Conservation (phyloP, 2,113 vertebrate species). For the Tyrannus savana region DNA sequence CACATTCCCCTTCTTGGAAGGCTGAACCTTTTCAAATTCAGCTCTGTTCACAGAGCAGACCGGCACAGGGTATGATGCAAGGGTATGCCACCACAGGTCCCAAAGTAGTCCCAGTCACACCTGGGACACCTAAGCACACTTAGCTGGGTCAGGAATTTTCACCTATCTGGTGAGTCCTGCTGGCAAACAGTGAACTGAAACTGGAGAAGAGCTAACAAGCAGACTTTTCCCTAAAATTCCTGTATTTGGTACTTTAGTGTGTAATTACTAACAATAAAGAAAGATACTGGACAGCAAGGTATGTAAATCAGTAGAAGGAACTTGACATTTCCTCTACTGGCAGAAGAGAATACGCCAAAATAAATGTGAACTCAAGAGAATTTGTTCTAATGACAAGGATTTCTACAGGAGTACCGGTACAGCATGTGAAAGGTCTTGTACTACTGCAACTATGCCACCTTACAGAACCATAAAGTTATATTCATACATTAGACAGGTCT, state of each 20-base stretch:
- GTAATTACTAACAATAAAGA: not conserved
- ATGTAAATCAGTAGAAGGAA: not conserved
- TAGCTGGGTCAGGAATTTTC: not conserved
- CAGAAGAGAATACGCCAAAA: not conserved
- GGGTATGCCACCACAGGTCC: not conserved
- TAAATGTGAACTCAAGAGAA: not conserved
- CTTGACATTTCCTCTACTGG: not conserved
- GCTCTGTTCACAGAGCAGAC: not conserved
- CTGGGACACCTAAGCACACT: not conserved
- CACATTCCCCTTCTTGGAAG: not conserved
- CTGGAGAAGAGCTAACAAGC: not conserved
- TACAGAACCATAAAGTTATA: not conserved
- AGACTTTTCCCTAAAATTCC: not conserved
- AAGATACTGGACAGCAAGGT: not conserved
- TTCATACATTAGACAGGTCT: not conserved
- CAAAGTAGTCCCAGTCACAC: not conserved
- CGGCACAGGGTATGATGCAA: not conserved
- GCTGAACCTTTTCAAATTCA: not conserved
- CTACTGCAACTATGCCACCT: not conserved
- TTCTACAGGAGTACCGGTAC: not conserved
- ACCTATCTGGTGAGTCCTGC: accelerated
- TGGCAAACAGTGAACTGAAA: not conserved
- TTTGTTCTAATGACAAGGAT: not conserved
- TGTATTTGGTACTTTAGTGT: not conserved
- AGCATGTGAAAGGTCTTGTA: not conserved